phyloP scores from a whole-genome alignment of 2,113 vertebrate genomes.

The Terrapene triunguis region DNA sequence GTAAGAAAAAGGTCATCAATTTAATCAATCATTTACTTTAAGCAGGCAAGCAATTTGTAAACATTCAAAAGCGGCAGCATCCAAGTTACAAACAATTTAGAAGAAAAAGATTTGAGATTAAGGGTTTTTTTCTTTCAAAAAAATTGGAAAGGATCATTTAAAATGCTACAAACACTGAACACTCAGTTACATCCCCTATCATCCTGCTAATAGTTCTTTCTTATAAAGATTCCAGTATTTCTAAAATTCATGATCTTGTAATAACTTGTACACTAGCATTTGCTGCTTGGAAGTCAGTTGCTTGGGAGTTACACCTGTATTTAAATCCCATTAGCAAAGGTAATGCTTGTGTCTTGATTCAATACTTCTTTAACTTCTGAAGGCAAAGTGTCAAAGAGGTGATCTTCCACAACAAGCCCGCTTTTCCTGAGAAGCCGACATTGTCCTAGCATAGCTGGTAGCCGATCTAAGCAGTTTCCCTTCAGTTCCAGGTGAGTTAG shows the following conservation, averaged over 20 bases:
- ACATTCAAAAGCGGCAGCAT: conserved; percentile 88
- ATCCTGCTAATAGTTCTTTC: conserved; percentile 68
- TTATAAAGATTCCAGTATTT: conserved; percentile 67
- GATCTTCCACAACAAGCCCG: conserved; percentile 93
- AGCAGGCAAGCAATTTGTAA: conserved; percentile 88
- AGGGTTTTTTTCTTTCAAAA: conserved; percentile 76
- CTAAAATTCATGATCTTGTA: conserved; percentile 71
- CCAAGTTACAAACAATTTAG: conserved; percentile 86
- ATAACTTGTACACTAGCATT: conserved; percentile 56
- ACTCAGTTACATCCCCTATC: conserved; percentile 70
- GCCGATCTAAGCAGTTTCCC: conserved; percentile 95
- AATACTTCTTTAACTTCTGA: conserved; percentile 93
- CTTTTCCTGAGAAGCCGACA: conserved; percentile 91
- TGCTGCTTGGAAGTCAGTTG: conserved; percentile 65
- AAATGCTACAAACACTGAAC: conserved; percentile 82
- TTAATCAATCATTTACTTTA: conserved; percentile 87
- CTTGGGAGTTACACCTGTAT: conserved; percentile 17
- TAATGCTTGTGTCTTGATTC: conserved; percentile 90
- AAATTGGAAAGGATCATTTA: conserved; percentile 77
- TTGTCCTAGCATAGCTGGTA: conserved; percentile 91
- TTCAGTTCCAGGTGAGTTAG: conserved; percentile 95
- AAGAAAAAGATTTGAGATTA: conserved; percentile 80
- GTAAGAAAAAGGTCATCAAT: conserved; percentile 84
- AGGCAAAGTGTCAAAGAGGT: conserved; percentile 96
- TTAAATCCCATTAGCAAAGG: conserved; percentile 91